Evolutionary conservation across 2,797 vertebrate genomes (phyloP).

Genomic region (Prunella strophiata): DNA sequence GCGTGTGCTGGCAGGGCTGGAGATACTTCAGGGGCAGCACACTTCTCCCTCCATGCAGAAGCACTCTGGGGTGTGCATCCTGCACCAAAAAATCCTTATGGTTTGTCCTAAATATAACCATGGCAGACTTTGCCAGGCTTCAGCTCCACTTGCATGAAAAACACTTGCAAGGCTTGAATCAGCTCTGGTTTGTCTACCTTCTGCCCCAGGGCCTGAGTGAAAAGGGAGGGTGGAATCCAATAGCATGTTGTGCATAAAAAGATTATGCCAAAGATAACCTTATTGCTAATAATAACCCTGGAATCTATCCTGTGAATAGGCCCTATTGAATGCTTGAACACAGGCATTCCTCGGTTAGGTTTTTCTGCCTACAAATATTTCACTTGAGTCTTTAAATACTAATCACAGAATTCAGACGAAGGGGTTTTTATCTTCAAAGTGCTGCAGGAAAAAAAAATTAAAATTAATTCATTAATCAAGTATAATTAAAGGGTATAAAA

Average conservation of each 20-base stretch:
- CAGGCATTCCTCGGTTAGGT: slow-evolving; percentile 64
- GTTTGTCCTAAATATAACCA: background rate
- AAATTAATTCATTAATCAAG: slow-evolving; percentile 65
- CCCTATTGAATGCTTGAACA: slow-evolving; percentile 47
- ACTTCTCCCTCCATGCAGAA: background rate
- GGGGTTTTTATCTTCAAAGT: slow-evolving; percentile 66
- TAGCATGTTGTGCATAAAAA: slow-evolving; percentile 48
- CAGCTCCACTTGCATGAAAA: background rate
- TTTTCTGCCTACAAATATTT: slow-evolving; percentile 61
- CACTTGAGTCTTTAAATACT: slow-evolving; percentile 55
- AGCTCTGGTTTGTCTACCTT: slow-evolving; percentile 31
- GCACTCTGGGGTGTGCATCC: accelerated
- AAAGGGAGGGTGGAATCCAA: slow-evolving; percentile 49
- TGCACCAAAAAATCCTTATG: background rate
- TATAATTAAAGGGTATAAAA: slow-evolving; percentile 68
- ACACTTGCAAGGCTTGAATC: slow-evolving; percentile 14
- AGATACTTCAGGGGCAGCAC: background rate
- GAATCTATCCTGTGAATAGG: slow-evolving; percentile 61
- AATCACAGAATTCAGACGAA: slow-evolving; percentile 50
- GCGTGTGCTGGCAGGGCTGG: accelerated
- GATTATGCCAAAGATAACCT: slow-evolving; percentile 65
- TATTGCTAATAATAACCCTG: slow-evolving; percentile 71
- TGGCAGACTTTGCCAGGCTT: background rate
- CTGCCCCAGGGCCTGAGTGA: background rate
- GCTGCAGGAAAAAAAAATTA: background rate